Conservation (phyloP, 2,113 vertebrate genomes). For the Ciconia boyciana region DNA sequence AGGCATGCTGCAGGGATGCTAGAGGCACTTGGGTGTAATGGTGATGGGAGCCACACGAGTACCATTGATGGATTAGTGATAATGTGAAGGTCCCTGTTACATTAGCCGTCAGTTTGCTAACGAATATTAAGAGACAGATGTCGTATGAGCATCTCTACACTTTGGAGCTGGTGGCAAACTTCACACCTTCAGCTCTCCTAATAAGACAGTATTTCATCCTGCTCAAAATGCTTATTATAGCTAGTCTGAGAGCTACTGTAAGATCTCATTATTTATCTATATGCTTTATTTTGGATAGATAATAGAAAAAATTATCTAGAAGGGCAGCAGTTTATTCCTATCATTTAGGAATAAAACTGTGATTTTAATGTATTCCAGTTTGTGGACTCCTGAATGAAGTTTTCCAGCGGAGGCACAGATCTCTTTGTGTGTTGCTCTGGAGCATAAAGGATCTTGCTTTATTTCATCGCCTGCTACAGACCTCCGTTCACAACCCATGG, state of each 20-base stretch:
- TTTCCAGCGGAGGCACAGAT: not conserved
- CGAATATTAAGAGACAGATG: slow-evolving; percentile 31
- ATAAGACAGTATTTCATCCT: slow-evolving; percentile 37
- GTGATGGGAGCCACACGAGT: not conserved
- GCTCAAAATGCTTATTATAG: slow-evolving; percentile 37
- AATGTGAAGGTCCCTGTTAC: not conserved
- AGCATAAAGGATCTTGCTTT: not conserved
- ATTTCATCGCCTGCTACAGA: not conserved
- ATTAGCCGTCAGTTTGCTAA: slow-evolving; percentile 17
- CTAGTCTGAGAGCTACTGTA: not conserved
- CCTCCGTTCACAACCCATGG: not conserved
- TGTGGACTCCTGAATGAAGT: not conserved
- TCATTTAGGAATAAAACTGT: not conserved
- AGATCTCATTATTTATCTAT: slow-evolving; percentile 28
- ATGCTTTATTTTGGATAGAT: slow-evolving; percentile 29
- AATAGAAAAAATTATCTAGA: slow-evolving; percentile 13
- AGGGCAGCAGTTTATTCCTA: not conserved
- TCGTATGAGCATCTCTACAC: slow-evolving; percentile 30
- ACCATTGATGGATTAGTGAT: not conserved
- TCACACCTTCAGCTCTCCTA: slow-evolving; percentile 45
- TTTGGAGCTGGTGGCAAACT: slow-evolving; percentile 45
- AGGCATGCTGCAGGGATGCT: not conserved
- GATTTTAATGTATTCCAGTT: not conserved
- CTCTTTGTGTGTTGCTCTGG: not conserved
- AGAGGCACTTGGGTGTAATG: not conserved